Conservation (phyloP, 1,140 invertebrate species). For the Drosophila bipectinata region DNA sequence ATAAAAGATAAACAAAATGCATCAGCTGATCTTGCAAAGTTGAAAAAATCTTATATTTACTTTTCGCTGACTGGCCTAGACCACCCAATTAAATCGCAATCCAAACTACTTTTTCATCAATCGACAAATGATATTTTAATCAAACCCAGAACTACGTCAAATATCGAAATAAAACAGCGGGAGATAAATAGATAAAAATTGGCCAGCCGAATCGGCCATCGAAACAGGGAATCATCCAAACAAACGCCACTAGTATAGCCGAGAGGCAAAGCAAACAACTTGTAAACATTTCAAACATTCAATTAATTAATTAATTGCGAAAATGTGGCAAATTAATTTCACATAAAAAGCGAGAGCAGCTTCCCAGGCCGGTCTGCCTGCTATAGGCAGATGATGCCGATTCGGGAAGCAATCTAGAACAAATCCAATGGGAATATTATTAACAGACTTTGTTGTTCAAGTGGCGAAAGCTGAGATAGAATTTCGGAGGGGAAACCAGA, state of each 20-base stretch:
- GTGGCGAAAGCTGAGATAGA: constrained; percentile 58
- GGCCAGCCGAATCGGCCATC: constrained; percentile 14
- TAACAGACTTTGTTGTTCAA: constrained; percentile 30
- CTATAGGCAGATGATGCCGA: neutral
- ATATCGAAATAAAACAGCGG: constrained; percentile 77
- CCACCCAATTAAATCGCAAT: constrained; percentile 24
- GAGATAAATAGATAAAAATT: constrained; percentile 82
- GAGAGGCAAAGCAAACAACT: constrained; percentile 33
- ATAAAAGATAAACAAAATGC: neutral
- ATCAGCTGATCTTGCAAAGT: constrained; percentile 1
- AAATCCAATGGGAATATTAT: constrained; percentile 50
- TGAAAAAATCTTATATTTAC: neutral
- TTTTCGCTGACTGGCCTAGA: neutral
- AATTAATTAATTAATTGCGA: constrained; percentile 78
- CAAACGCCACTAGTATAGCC: constrained; percentile 32
- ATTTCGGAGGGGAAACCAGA: constrained; percentile 8
- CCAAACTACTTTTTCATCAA: constrained; percentile 32
- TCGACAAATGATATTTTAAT: constrained; percentile 71
- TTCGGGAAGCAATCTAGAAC: constrained; percentile 25
- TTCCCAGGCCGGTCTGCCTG: neutral
- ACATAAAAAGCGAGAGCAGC: constrained; percentile 52
- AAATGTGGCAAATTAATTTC: constrained; percentile 77
- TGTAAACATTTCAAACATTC: constrained; percentile 74
- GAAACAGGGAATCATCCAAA: constrained; percentile 23
- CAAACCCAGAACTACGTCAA: constrained; percentile 76